These are phyloP conservation scores for Epicauta chinensis DNA, from an alignment of 1,140 invertebrate genomes.

Conservation along the genomic window DNA sequence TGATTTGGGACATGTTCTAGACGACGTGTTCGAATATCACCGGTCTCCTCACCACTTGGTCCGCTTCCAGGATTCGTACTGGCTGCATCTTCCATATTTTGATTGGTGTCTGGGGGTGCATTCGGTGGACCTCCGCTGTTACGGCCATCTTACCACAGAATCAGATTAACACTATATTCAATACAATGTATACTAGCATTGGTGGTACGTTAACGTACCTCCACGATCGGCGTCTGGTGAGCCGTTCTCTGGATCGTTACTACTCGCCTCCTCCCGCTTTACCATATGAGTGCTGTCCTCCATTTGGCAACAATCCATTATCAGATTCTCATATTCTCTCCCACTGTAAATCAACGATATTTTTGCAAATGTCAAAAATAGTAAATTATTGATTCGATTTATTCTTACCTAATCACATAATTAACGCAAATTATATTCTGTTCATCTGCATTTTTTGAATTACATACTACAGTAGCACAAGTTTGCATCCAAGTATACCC, in stretches of 20 bases:
- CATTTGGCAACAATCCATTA: conserved; percentile 89
- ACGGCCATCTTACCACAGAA: conserved; percentile 47
- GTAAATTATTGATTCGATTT: too few relatives aligned
- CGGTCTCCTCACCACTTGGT: conserved; percentile 42
- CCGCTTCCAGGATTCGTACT: conserved; percentile 19
- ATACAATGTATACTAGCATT: conserved; percentile 31
- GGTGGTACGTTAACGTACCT: conserved; percentile 49
- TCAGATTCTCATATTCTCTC: conserved; percentile 80
- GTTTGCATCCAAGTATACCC: conserved; percentile 96
- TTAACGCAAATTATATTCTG: conserved; percentile 95
- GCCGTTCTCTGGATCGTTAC: conserved; percentile 76
- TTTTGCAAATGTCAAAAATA: too few relatives aligned
- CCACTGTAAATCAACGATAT: conserved; percentile 58
- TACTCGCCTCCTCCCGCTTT: conserved; percentile 72
- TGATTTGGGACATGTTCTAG: conserved; percentile 40
- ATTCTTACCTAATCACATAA: conserved; percentile 84
- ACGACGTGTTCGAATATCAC: conserved; percentile 49
- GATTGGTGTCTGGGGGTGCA: conserved; percentile 47
- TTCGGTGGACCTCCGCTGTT: conserved; percentile 52
- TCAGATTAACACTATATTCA: conserved; percentile 31
- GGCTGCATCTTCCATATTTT: conserved; percentile 49
- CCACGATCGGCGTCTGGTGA: conserved; percentile 77
- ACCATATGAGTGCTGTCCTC: conserved; percentile 69
- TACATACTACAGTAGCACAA: conserved; percentile 93
- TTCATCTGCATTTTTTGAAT: conserved; percentile 89